These are phyloP conservation scores for Pteromalus puparum DNA, from an alignment of 1,140 invertebrate species.

Conservation along the genomic window DNA sequence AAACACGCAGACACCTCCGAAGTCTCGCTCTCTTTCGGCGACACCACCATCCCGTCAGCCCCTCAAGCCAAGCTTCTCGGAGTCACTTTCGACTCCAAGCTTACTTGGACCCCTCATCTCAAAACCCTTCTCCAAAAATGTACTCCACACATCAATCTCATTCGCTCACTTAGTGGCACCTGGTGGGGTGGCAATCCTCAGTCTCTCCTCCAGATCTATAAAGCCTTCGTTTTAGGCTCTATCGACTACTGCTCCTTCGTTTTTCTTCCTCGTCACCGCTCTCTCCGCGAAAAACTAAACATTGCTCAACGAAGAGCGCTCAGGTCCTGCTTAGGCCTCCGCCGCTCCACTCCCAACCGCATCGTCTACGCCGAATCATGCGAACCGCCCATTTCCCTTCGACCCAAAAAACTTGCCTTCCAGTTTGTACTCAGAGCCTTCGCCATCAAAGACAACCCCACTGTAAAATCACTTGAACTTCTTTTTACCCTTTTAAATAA, in stretches of 20 bases:
- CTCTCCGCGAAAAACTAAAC: neutral
- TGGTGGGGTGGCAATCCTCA: neutral
- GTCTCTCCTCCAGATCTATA: neutral
- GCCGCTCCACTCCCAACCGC: slow-evolving; percentile 13
- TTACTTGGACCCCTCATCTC: no score
- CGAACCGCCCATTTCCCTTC: neutral
- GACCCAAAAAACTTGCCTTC: neutral
- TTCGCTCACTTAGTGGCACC: no score
- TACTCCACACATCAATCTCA: no score
- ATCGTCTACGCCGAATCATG: neutral
- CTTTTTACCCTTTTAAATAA: neutral
- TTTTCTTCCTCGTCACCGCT: neutral
- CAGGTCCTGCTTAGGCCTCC: neutral
- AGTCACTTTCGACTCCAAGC: no score
- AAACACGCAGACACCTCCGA: no score
- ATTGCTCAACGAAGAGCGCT: neutral
- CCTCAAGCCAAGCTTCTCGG: no score
- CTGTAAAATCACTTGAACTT: neutral
- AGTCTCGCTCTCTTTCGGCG: no score
- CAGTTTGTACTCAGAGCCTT: neutral
- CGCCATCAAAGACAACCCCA: neutral
- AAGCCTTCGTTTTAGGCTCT: neutral
- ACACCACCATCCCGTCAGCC: no score
- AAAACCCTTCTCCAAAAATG: no score
- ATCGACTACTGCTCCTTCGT: neutral